phyloP scores from a whole-genome alignment of 1,140 invertebrate genomes.

The Diabrotica undecimpunctata region DNA sequence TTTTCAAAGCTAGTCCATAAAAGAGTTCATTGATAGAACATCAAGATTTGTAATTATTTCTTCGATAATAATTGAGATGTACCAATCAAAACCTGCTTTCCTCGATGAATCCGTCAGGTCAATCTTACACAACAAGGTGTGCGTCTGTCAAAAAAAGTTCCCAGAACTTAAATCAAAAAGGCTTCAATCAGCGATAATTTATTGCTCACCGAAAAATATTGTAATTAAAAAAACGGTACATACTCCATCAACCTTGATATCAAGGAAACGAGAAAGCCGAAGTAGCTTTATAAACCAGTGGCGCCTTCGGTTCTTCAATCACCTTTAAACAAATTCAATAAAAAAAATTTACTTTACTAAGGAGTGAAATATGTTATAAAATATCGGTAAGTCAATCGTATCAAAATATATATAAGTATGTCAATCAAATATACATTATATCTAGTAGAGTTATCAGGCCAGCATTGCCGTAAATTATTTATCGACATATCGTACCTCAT shows the following conservation, averaged over 20 bases:
- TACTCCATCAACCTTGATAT: slow-evolving; percentile 1
- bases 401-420: too few species aligned
- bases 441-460: too few species aligned
- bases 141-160: background rate
- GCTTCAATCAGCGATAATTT: background rate
- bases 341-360: too few species aligned
- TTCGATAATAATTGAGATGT: background rate
- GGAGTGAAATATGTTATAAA: too few species aligned
- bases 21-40: too few species aligned
- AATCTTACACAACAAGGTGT: background rate
- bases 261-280: background rate
- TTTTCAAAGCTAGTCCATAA: too few species aligned
- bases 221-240: slow-evolving; percentile 1
- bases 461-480: too few species aligned
- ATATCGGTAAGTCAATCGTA: too few species aligned
- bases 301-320: background rate
- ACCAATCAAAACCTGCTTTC: background rate
- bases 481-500: too few species aligned
- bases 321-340: background rate
- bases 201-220: slow-evolving; percentile 2
- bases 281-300: background rate
- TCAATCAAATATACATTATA: too few species aligned
- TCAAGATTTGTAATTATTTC: too few species aligned
- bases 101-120: background rate
- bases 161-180: background rate